Percentiles rank a stretch among this genome's conserved stretches.
Conservation (phyloP, 1,140 invertebrate genomes). For the Drosophila pseudoobscura region DNA sequence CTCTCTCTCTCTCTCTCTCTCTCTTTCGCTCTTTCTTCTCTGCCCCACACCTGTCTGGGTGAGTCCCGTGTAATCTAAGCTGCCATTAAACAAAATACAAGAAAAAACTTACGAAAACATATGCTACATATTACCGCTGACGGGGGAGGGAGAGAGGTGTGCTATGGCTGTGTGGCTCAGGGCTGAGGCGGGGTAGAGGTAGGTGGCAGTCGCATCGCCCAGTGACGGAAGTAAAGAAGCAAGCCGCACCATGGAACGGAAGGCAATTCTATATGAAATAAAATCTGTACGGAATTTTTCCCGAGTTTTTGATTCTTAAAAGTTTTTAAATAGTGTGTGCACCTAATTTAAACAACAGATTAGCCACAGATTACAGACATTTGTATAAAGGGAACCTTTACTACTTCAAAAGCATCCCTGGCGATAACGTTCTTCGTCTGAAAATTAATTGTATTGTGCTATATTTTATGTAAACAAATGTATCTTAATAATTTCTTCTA, state of each 20-base stretch:
- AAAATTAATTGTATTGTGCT: too few species aligned
- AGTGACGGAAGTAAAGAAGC: constrained; percentile 28
- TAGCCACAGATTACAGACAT: too few species aligned
- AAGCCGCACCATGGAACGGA: constrained; percentile 11
- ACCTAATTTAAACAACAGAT: too few species aligned
- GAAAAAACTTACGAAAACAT: constrained; percentile 81
- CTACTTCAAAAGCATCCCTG: too few species aligned
- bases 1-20: constrained; percentile 3
- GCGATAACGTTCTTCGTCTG: too few species aligned
- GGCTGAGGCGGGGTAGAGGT: constrained; percentile 50
- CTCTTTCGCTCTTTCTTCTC: constrained; percentile 1
- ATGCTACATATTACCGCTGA: constrained; percentile 80
- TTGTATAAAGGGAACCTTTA: too few species aligned
- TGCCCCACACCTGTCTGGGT: constrained; percentile 37
- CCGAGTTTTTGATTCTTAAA: neutral
- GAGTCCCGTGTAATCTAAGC: constrained; percentile 72
- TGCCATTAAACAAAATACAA: constrained; percentile 82
- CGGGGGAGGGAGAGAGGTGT: constrained; percentile 30
- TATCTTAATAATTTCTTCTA: too few species aligned
- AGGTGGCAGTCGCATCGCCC: constrained; percentile 30
- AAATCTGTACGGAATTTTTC: neutral
- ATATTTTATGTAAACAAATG: too few species aligned
- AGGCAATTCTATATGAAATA: neutral
- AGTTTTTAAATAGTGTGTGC: too few species aligned
- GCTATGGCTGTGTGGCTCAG: constrained; percentile 17